Percentiles rank a stretch among this genome's conserved stretches.
phyloP scores from a whole-genome alignment of 2,113 vertebrate genomes.

The Pachyramphus minor region DNA sequence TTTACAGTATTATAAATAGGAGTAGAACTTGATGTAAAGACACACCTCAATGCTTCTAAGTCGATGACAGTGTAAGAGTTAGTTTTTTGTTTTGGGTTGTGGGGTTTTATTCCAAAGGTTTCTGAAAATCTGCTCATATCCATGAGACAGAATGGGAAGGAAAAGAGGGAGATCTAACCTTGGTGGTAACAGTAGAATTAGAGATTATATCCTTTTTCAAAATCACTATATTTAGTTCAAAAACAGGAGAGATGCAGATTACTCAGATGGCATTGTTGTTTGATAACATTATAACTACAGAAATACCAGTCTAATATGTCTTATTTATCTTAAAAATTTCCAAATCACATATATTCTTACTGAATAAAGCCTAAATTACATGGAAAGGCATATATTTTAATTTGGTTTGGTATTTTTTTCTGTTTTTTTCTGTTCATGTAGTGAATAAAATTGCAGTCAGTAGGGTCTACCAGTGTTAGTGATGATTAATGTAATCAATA shows the following conservation, averaged over 20 bases:
- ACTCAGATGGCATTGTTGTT: neutral
- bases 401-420: neutral
- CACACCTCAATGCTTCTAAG: neutral
- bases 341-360: neutral
- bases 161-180: neutral
- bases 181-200: neutral
- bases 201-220: neutral
- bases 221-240: neutral
- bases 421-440: neutral
- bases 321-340: neutral
- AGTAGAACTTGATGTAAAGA: neutral
- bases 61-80: neutral
- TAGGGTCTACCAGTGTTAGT: neutral
- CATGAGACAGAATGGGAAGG: neutral
- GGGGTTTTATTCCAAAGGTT: neutral
- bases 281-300: neutral
- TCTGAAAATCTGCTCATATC: neutral
- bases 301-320: neutral
- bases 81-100: neutral
- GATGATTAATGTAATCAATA: neutral
- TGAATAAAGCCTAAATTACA: neutral
- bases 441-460: neutral
- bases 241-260: neutral
- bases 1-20: neutral
- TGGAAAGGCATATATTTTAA: accelerated